phyloP scores from a whole-genome alignment of 2,797 vertebrate genomes.

The Odontamblyopus lacepedii region DNA sequence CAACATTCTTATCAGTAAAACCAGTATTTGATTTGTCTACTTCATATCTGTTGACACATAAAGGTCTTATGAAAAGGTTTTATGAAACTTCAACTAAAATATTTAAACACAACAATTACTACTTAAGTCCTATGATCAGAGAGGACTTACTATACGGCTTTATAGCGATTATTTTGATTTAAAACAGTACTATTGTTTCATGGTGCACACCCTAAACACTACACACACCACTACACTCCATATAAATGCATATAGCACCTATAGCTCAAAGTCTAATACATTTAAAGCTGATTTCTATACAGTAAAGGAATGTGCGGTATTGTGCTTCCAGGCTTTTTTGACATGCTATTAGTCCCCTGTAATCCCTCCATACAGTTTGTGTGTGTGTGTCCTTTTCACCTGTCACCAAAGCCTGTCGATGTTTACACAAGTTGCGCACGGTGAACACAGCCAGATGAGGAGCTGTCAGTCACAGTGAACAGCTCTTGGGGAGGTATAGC shows the following conservation, averaged over 20 bases:
- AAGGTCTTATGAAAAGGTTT: too few relatives aligned
- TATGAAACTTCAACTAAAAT: too few relatives aligned
- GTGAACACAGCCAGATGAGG: slow-evolving; percentile 43
- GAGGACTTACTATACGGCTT: too few relatives aligned
- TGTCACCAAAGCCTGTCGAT: slow-evolving; percentile 44
- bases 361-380: slow-evolving; percentile 34
- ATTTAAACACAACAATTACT: too few relatives aligned
- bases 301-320: slow-evolving; percentile 41
- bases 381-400: slow-evolving; percentile 44
- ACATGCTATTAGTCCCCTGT: slow-evolving; percentile 39
- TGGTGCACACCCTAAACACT: background rate
- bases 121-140: too few relatives aligned
- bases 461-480: slow-evolving; percentile 63
- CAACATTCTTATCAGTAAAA: too few relatives aligned
- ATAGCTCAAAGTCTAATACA: slow-evolving; percentile 2
- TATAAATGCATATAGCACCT: background rate
- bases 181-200: background rate
- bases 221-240: background rate
- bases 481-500: slow-evolving; percentile 9
- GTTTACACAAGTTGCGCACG: slow-evolving; percentile 68
- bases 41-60: too few relatives aligned
- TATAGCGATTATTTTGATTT: background rate
- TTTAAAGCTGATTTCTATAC: slow-evolving; percentile 8
- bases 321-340: slow-evolving; percentile 46
- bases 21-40: too few relatives aligned